Conservation (phyloP, 2,797 vertebrate species). For the Serranus cabrilla region DNA sequence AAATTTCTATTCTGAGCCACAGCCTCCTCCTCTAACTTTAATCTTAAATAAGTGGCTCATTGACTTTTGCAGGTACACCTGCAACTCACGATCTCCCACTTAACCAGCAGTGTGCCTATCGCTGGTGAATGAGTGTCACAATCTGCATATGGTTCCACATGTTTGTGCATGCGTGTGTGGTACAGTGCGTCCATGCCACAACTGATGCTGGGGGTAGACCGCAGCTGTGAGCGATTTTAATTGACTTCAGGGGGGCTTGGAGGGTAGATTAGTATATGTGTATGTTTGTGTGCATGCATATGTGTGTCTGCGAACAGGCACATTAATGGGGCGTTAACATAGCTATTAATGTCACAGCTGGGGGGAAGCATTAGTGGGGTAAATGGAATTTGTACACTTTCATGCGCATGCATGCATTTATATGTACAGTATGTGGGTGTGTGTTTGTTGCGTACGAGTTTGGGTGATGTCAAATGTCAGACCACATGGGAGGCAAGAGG, state of each 20-base stretch:
- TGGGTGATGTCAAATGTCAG: conserved; percentile 56
- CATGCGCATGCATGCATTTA: conserved; percentile 12
- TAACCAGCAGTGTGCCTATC: conserved; percentile 23
- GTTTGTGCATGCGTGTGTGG: conserved; percentile 25
- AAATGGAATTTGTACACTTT: conserved; percentile 68
- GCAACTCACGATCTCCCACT: conserved; percentile 7
- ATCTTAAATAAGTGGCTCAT: conserved; percentile 8
- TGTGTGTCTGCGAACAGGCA: conserved; percentile 24
- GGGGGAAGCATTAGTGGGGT: conserved; percentile 51
- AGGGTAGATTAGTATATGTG: conserved; percentile 45
- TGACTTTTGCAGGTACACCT: conserved; percentile 33
- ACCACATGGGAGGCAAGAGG: conserved; percentile 45
- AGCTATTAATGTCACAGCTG: conserved; percentile 76
- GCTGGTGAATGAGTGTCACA: conserved; percentile 13
- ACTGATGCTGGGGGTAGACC: conserved; percentile 48
- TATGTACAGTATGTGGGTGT: conserved; percentile 16
- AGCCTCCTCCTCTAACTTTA: conserved; percentile 13
- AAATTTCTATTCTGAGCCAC: neutral
- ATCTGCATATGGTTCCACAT: conserved; percentile 31
- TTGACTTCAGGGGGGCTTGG: conserved; percentile 57
- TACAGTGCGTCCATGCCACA: conserved; percentile 36
- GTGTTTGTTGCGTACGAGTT: conserved; percentile 13
- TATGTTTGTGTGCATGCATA: conserved; percentile 19
- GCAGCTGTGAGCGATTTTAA: conserved; percentile 64
- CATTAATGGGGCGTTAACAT: conserved; percentile 65